Evolutionary conservation across 2,888 invertebrate species (phyloP).

Genomic region (Cephus pygmeus): DNA sequence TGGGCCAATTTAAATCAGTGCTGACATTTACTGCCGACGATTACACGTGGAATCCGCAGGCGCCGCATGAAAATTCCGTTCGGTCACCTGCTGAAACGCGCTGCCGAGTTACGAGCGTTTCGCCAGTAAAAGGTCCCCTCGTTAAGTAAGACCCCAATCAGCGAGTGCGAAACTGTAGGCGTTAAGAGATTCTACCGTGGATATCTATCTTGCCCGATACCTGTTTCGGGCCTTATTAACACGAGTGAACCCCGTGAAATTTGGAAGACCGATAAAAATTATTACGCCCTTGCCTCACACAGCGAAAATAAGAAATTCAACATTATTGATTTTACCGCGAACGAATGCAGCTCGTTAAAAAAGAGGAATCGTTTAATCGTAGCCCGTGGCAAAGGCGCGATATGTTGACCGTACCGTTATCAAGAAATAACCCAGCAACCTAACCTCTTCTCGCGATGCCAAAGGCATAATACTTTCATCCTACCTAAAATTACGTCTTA

Average conservation of each 20-base stretch:
- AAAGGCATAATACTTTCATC: neutral
- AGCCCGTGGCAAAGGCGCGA: neutral
- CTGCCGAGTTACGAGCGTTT: neutral
- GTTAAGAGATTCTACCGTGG: neutral
- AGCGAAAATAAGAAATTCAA: neutral
- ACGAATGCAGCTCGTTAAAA: neutral
- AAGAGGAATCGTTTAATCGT: neutral
- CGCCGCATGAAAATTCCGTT: constrained; percentile 36
- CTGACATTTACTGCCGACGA: constrained; percentile 48
- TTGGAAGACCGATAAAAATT: neutral
- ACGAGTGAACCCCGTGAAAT: neutral
- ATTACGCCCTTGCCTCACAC: neutral
- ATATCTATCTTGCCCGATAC: neutral
- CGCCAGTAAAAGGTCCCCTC: neutral
- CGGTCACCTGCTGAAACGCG: constrained; percentile 27
- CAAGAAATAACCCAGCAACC: neutral
- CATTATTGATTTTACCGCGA: neutral
- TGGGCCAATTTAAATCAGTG: constrained; percentile 47
- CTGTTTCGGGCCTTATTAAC: neutral
- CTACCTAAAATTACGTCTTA: neutral
- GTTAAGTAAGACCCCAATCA: neutral
- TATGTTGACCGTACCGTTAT: neutral
- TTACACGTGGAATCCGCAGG: constrained; percentile 31
- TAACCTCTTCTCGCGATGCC: neutral
- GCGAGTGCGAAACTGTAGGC: neutral